phyloP scores from a whole-genome alignment of 2,888 invertebrate genomes.

The Brachyptera putata region DNA sequence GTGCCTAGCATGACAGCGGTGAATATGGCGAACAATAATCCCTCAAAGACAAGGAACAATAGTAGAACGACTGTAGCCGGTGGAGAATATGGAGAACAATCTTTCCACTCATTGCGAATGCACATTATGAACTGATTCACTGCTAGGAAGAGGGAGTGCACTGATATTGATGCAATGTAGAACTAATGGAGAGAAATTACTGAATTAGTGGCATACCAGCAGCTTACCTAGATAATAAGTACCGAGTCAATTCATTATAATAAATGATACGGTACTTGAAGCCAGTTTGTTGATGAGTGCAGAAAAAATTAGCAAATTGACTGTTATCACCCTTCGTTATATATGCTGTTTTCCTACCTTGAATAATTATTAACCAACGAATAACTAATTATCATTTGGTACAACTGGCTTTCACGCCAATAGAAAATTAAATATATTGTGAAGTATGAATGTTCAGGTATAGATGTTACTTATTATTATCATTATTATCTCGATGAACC shows the following conservation, averaged over 20 bases:
- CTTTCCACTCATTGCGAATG: slow-evolving; percentile 90
- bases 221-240: not conserved
- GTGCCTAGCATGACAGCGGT: slow-evolving; percentile 97
- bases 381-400: too few relatives aligned
- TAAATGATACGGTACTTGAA: too few relatives aligned
- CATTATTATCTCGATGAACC: too few relatives aligned
- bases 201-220: slow-evolving; percentile 2
- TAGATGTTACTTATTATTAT: too few relatives aligned
- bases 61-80: slow-evolving; percentile 92
- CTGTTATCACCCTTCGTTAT: too few relatives aligned
- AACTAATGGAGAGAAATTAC: slow-evolving; percentile 62
- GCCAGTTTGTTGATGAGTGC: too few relatives aligned
- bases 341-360: too few relatives aligned
- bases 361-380: too few relatives aligned
- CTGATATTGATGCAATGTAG: slow-evolving; percentile 95
- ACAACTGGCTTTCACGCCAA: too few relatives aligned
- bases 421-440: too few relatives aligned
- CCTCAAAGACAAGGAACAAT: slow-evolving; percentile 88
- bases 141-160: slow-evolving; percentile 88
- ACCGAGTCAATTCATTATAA: not conserved
- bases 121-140: slow-evolving; percentile 93
- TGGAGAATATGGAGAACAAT: slow-evolving; percentile 88
- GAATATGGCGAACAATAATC: slow-evolving; percentile 94
- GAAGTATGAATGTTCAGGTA: too few relatives aligned
- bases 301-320: too few relatives aligned